Evolutionary conservation across 1,140 invertebrate genomes (phyloP).

Genomic region (Sycobia sp.): DNA sequence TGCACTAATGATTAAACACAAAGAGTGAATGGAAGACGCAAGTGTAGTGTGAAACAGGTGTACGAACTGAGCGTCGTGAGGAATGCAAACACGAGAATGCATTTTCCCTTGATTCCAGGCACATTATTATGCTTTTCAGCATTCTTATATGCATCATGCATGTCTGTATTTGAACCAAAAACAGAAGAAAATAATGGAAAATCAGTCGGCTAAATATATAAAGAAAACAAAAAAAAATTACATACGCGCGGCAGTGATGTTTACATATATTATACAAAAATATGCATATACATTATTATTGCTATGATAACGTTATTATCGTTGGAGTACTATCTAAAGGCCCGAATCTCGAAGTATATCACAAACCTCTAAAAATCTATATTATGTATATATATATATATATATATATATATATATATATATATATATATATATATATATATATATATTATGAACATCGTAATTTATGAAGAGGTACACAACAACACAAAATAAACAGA

Average conservation of each 20-base stretch:
- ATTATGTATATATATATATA: constrained; percentile 20
- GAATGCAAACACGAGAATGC: not conserved
- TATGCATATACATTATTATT: constrained; percentile 10
- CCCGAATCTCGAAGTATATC: constrained; percentile 7
- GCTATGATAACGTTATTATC: constrained; percentile 22
- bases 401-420: constrained; percentile 7
- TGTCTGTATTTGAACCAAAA: constrained; percentile 1
- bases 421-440: constrained; percentile 4
- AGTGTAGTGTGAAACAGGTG: not conserved
- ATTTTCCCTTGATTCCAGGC: not conserved
- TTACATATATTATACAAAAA: not conserved
- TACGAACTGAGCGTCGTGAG: not conserved
- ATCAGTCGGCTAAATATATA: not conserved
- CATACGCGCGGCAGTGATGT: constrained; percentile 9
- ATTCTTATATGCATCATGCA: not conserved
- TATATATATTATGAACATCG: constrained; percentile 12
- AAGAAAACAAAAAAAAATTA: not conserved
- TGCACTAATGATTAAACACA: not conserved
- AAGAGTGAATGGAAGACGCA: not conserved
- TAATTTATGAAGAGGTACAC: constrained; percentile 5
- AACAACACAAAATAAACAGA: not conserved
- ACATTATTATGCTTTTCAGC: constrained; percentile 2
- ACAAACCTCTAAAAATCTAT: constrained; percentile 23
- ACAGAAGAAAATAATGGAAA: not conserved
- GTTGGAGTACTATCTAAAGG: constrained; percentile 17